These are phyloP conservation scores for Exocentrus adspersus DNA, from an alignment of 2,888 invertebrate species.

Conservation along the genomic window DNA sequence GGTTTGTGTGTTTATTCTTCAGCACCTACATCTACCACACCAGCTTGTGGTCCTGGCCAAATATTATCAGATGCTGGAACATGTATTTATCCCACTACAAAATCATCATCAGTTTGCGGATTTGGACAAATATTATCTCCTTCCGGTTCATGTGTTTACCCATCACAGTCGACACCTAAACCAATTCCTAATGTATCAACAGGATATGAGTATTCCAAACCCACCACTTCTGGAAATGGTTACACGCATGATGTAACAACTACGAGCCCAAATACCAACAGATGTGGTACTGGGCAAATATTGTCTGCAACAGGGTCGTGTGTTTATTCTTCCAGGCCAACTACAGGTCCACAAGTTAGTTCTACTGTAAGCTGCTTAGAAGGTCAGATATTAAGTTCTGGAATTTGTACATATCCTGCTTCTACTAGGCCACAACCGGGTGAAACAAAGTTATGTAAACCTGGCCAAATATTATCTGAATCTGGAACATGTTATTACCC, in stretches of 20 bases:
- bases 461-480: constrained; percentile 30
- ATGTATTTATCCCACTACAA: constrained; percentile 17
- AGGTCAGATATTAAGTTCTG: constrained; percentile 20
- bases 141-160: constrained; percentile 23
- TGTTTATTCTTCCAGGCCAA: constrained; percentile 7
- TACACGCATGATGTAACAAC: constrained; percentile 15
- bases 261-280: neutral
- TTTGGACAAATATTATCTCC: constrained; percentile 48
- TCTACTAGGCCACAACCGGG: neutral
- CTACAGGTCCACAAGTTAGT: neutral
- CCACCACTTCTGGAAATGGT: constrained; percentile 31
- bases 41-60: constrained; percentile 61
- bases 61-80: constrained; percentile 41
- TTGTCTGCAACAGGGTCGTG: constrained; percentile 27
- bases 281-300: constrained; percentile 26
- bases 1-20: constrained; percentile 46
- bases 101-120: constrained; percentile 55
- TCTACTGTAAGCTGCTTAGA: constrained; percentile 21
- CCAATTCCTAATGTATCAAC: constrained; percentile 8
- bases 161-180: constrained; percentile 21
- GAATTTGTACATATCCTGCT: constrained; percentile 6
- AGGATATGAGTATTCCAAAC: constrained; percentile 25
- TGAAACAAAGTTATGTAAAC: constrained; percentile 23
- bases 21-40: constrained; percentile 60
- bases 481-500: constrained; percentile 31